Base-by-base conservation (phyloP, 2,888 invertebrate genomes). In the Eristalinus aeneus region DNA sequence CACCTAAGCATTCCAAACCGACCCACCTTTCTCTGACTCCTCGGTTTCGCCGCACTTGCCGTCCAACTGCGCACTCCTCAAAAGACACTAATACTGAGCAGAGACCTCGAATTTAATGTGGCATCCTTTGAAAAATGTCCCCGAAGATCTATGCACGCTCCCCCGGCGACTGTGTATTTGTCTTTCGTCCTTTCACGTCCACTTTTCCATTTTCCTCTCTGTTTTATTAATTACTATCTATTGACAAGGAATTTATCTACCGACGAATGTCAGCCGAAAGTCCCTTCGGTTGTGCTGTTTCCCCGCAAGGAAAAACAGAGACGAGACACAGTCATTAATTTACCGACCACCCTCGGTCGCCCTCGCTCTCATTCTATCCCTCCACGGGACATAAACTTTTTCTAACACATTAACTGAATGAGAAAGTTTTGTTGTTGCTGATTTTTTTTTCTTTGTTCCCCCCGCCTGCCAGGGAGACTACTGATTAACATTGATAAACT, bases 401-500 rank as follows among this genome's bases (percentile, higher is more conserved):
- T 64, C 34, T 64, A 64, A 32, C 63, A 64, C 63, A 64, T 64
- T 64, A 64, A 64, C 36, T 64, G 63, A 64, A 64, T 64, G 78
- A 68, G 64, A 73, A 83, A 68, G 39, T 73, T 73, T 68, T 58
- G 32, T 46, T 67, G 23, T 60, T 67, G 2, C 5, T 27, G 27
- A 3, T 34, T 56, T 4, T 23, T 60, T 20, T 72, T 63, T 68
- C 32, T 64, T 67, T 78, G 68, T 63, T 64, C 31, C 31, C 64
- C 69, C 56, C 68, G 58, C 36, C 23, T 39, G 39, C 64, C 58
- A 23, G 63, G 60, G 56, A 54, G 73, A 78, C 73, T 74, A 78
- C 72, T 78, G 83, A 69, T 78, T 69, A 64, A 83, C 73, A 64
- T 78, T 78, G 78, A 83, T 78, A 83, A 83, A 68, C 76, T 54